Percentiles rank a stretch among this genome's conserved stretches.
These are phyloP conservation scores for Scaptomyza flava DNA, from an alignment of 2,888 invertebrate species.

Conservation along the genomic window DNA sequence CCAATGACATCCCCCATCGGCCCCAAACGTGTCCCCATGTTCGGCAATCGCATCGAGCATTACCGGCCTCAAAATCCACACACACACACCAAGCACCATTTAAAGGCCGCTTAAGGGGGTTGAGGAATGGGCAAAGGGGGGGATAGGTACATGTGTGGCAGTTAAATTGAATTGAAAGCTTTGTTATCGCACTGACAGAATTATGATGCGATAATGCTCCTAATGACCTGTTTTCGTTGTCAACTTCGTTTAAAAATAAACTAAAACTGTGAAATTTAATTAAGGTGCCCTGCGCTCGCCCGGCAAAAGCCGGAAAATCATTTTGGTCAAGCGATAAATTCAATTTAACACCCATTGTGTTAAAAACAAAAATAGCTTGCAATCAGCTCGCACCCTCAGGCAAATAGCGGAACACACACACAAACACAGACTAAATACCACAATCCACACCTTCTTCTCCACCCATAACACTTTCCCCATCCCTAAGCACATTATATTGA, in stretches of 20 bases:
- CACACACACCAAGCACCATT: constrained; percentile 18
- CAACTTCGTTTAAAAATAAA: constrained; percentile 77
- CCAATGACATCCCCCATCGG: constrained; percentile 14
- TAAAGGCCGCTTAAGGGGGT: constrained; percentile 8
- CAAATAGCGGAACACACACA: constrained; percentile 2
- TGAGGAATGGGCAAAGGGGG: neutral
- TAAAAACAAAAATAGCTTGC: constrained; percentile 63
- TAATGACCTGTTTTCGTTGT: constrained; percentile 79
- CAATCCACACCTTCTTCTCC: neutral
- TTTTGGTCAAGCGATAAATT: constrained; percentile 74
- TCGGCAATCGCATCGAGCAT: constrained; percentile 39
- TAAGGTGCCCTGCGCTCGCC: constrained; percentile 49
- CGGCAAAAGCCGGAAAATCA: constrained; percentile 59
- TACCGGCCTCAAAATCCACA: constrained; percentile 50
- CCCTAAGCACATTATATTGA: constrained; percentile 4
- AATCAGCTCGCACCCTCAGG: constrained; percentile 59
- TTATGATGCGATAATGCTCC: constrained; percentile 78
- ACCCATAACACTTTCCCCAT: neutral
- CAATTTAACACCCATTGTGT: constrained; percentile 69
- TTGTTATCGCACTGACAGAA: constrained; percentile 76
- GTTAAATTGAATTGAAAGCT: constrained; percentile 76
- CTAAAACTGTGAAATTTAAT: constrained; percentile 73
- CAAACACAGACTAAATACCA: neutral
- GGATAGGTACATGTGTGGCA: constrained; percentile 38
- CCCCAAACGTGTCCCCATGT: constrained; percentile 13